A percentile compares a stretch with the other conserved stretches of the same genome.
phyloP scores from a whole-genome alignment of 23 tunicate genomes.

The Oikopleura vanhoeffeni region DNA sequence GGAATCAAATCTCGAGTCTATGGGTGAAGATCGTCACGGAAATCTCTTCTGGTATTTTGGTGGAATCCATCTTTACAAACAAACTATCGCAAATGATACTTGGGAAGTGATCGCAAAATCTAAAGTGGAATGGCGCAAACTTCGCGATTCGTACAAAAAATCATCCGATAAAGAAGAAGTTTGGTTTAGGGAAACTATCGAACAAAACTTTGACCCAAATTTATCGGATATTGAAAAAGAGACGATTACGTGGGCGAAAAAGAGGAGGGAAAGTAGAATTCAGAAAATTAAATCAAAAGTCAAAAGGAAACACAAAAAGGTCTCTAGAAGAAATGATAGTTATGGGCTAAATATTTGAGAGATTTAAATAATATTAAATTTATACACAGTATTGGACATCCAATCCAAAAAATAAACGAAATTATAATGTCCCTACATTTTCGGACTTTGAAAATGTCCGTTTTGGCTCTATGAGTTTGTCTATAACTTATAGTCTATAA shows the following conservation, averaged over 20 bases:
- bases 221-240: slow-evolving; percentile 2
- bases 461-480: too few species aligned
- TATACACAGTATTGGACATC: too few species aligned
- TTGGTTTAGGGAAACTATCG: slow-evolving; percentile 13
- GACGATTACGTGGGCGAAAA: not conserved
- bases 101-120: not conserved
- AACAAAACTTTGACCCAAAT: slow-evolving; percentile 8
- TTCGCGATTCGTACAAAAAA: not conserved
- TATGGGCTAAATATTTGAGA: too few species aligned
- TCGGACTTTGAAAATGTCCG: too few species aligned
- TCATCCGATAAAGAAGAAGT: slow-evolving; percentile 1
- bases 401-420: too few species aligned
- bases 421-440: too few species aligned
- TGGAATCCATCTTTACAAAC: slow-evolving; percentile 4
- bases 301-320: not conserved
- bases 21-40: slow-evolving; percentile 13
- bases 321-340: too few species aligned
- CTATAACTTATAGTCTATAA: too few species aligned
- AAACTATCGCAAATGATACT: not conserved
- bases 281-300: not conserved
- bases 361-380: too few species aligned
- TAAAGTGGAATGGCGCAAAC: not conserved
- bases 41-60: slow-evolving; percentile 14
- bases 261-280: not conserved
- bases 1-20: not conserved